Evolutionary conservation across 1,140 invertebrate species (phyloP), one percentile per base, ranked within the genome.

Genomic region (Drosophila pruinosa): DNA sequence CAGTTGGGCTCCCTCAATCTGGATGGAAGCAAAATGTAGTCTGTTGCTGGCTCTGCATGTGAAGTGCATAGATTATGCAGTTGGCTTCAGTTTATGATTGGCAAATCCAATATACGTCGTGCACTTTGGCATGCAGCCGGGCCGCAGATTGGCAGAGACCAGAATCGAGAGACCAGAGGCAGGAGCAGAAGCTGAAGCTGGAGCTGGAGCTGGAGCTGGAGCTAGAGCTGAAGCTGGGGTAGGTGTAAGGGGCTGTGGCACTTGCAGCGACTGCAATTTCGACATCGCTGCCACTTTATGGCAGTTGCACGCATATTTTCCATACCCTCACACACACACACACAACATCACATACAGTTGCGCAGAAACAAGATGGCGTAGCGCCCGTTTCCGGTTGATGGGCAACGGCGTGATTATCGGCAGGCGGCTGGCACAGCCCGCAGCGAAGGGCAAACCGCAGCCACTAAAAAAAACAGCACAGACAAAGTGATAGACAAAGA

Each of bases 31-130:
- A 4, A n/a, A 5, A 50, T 31, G 47, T 31, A 50, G 36, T 52
- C 58, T 75, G 34, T 24, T 34, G 53, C 24, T 50, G 43, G 10
- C 62, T 58, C 68, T 80, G 72, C 53, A 63, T 61, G 75, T 75
- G 81, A 71, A 77, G 78, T 76, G 81, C 81, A 86, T 80, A 78
- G 81, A 86, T 86, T 86, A 86, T 86, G 81, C 81, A 86, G 81
- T 85, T 86, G 81, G 81, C 81, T 86, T 85, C 77, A 81, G 81
- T 85, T 86, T 86, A 86, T 85, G 81, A 85, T 85, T 85, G 81
- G 77, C 81, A 86, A 86, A 85, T 85, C 81, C 81, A 86, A 85
- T 85, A 85, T 85, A 81, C 78, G 81, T 75, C 72, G 73, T 81
- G 81, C 77, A 77, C 81, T 85, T 80, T 85, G 81, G 81, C 81